Evolutionary conservation across 1,140 invertebrate genomes (phyloP).

Genomic region (Procambarus clarkii): DNA sequence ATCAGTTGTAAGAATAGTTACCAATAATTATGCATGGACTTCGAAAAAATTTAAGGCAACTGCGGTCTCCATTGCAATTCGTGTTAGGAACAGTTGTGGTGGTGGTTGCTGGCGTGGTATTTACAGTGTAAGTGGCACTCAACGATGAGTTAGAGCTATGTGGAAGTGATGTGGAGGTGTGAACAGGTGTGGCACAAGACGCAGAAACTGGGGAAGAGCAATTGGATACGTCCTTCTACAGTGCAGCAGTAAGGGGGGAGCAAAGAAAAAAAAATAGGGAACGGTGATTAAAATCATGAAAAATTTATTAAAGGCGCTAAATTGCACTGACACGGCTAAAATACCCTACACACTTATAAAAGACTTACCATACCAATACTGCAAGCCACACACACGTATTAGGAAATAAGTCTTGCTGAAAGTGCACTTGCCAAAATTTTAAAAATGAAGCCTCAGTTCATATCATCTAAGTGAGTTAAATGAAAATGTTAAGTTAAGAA

Average conservation of each 20-base stretch:
- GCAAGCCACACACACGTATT: constrained; percentile 19
- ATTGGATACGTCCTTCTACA: constrained; percentile 45
- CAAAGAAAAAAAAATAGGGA: neutral
- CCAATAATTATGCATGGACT: constrained; percentile 75
- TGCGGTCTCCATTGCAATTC: constrained; percentile 80
- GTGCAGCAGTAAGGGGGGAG: constrained; percentile 26
- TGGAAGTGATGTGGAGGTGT: constrained; percentile 16
- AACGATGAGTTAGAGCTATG: constrained; percentile 3
- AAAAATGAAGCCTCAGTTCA: constrained; percentile 17
- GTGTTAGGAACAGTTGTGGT: constrained; percentile 66
- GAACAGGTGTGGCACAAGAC: constrained; percentile 9
- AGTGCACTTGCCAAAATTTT: neutral
- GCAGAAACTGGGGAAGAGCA: constrained; percentile 42
- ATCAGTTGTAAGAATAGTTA: constrained; percentile 54
- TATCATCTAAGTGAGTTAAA: constrained; percentile 19
- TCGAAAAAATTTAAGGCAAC: constrained; percentile 82
- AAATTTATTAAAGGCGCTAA: neutral
- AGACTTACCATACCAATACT: constrained; percentile 23
- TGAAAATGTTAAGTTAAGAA: neutral
- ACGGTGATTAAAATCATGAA: constrained; percentile 28
- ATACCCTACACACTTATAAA: constrained; percentile 14
- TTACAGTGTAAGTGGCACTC: constrained; percentile 8
- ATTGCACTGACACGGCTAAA: neutral
- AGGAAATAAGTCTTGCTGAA: constrained; percentile 8
- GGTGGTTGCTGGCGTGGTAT: constrained; percentile 6